These are phyloP conservation scores for Clarias fuscus DNA, from an alignment of 2,797 vertebrate species.

Conservation along the genomic window DNA sequence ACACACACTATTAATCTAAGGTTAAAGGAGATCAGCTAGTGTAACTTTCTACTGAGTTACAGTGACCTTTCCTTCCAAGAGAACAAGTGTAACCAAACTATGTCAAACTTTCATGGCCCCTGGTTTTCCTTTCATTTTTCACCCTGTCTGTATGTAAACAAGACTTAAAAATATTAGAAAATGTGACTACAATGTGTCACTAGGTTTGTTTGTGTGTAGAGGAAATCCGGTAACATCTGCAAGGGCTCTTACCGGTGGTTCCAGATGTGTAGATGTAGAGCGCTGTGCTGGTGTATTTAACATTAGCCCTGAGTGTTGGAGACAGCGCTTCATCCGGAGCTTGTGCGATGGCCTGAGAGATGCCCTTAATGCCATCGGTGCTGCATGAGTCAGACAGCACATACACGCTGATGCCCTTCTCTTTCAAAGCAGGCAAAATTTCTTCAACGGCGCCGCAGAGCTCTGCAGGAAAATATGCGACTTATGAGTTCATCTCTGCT, in stretches of 20 bases:
- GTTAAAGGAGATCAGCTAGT: neutral
- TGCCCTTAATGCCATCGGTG: slow-evolving; percentile 68
- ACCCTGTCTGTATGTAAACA: neutral
- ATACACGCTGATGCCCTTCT: slow-evolving; percentile 77
- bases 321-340: slow-evolving; percentile 78
- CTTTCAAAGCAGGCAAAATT: slow-evolving; percentile 79
- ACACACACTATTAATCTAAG: neutral
- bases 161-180: neutral
- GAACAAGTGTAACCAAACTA: neutral
- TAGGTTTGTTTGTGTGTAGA: neutral
- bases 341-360: slow-evolving; percentile 76
- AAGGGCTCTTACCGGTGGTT: slow-evolving; percentile 81
- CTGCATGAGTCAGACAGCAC: slow-evolving; percentile 75
- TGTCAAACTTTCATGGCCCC: neutral
- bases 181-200: too few relatives aligned
- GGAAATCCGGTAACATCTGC: neutral
- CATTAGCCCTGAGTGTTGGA: slow-evolving; percentile 76
- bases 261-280: slow-evolving; percentile 94
- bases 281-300: slow-evolving; percentile 74
- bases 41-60: neutral
- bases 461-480: slow-evolving; percentile 68
- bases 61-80: neutral
- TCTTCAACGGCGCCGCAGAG: slow-evolving; percentile 81
- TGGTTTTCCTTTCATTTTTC: neutral
- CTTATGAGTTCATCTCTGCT: neutral